Evolutionary conservation across 2,797 vertebrate species (phyloP), one percentile per base, ranked within the genome.

Genomic region (Morelia viridis): DNA sequence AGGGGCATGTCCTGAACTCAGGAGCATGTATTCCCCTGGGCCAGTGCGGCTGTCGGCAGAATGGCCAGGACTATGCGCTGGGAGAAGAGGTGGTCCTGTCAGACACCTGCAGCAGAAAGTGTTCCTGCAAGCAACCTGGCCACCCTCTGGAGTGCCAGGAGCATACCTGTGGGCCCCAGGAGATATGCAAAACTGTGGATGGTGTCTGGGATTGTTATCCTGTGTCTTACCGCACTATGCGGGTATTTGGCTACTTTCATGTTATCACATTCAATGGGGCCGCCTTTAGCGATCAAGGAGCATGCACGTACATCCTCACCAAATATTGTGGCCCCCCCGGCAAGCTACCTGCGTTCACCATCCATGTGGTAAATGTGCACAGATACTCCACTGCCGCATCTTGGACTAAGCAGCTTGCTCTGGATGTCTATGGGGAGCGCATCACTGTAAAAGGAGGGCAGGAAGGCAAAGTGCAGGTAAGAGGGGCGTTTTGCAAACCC

Each of bases 211-310:
- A 86, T 41, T 93, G 95, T 28, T 91, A 94, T 58, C 46, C 89
- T n/a, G 53, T 89, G n/a, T 3, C 0, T 5, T 64, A 22, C 0
- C 28, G 87, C 26, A 76, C 53, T 1, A 90, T 56, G 89, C 91
- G 92, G 94, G 64, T 89, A 61, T 68, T 22, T 0, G 61, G 76
- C 15, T 57, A 98, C 87, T 97, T 98, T 9, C 98, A 98, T 89
- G 98, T 98, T 95, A 31, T 95, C 93, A 97, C 97, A 0, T 98
- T 97, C 4, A 98, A 98, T 12, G 97, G 98, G 24, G 96, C 24
- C 1, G 11, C 10, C 3, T 92, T 92, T 31, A 83, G 89, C 53
- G 58, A 68, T 46, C 61, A 26, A 85, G 91, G 91, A 3, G 53
- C 60, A 83, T 92, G 91, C 26, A 60, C 8, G 5, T 60, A 89